Evolutionary conservation across 2,113 vertebrate species (phyloP).

Genomic region (Vulpes vulpes): DNA sequence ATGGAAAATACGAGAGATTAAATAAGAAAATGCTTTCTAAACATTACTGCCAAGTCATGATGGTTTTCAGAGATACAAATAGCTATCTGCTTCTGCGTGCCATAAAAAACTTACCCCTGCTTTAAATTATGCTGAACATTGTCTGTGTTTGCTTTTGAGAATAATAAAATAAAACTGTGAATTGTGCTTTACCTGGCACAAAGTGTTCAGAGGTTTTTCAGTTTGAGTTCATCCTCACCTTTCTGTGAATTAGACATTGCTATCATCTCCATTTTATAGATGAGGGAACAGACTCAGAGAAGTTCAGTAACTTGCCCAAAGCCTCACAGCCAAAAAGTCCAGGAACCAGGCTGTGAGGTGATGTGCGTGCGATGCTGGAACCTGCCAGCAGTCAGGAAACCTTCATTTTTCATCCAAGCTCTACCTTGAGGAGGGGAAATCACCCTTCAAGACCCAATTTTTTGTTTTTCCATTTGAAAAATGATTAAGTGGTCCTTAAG

Average conservation of each 20-base stretch:
- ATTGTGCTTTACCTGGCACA: neutral
- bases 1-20: neutral
- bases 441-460: neutral
- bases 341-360: neutral
- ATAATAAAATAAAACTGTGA: neutral
- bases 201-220: neutral
- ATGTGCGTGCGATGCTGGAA: neutral
- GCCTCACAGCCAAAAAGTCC: neutral
- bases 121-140: neutral
- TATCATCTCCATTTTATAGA: neutral
- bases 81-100: neutral
- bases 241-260: neutral
- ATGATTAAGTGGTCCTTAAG: neutral
- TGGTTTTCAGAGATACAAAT: neutral
- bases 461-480: conserved; percentile 7
- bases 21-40: neutral
- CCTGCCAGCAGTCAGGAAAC: neutral
- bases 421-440: neutral
- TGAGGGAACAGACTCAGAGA: neutral
- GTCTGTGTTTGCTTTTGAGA: conserved; percentile 16
- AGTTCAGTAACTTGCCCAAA: neutral
- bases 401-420: neutral
- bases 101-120: neutral
- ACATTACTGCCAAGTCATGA: neutral
- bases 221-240: neutral